A percentile compares a stretch with the other conserved stretches of the same genome.
Evolutionary conservation across 2,888 invertebrate species (phyloP).

Genomic region (Tenodera sinensis): DNA sequence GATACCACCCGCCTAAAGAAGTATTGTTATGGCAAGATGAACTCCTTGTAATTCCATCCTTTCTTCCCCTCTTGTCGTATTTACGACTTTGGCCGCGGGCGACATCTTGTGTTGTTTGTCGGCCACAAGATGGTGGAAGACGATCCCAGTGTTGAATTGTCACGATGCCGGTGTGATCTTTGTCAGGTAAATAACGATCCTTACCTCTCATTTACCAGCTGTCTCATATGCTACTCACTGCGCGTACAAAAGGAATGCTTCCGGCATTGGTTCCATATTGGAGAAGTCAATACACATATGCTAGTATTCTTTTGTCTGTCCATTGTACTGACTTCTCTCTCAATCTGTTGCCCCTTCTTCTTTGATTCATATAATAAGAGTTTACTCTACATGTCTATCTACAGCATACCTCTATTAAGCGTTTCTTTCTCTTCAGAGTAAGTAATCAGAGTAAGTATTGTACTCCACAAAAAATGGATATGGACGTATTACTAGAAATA

Average conservation of each 20-base stretch:
- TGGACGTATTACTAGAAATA: no score
- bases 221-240: background rate
- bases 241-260: background rate
- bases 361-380: background rate
- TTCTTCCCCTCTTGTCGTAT: background rate
- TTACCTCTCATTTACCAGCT: background rate
- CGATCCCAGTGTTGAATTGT: background rate
- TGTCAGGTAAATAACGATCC: background rate
- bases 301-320: background rate
- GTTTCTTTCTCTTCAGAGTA: no score
- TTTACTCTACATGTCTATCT: background rate
- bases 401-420: no score
- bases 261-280: background rate
- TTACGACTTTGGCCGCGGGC: background rate
- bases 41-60: background rate
- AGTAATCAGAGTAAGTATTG: no score
- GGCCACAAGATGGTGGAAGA: constrained; percentile 4
- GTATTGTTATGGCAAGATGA: background rate
- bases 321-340: background rate
- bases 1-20: background rate
- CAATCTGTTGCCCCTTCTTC: background rate
- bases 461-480: no score
- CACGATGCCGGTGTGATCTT: background rate
- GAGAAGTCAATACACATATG: background rate
- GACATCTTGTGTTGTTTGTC: constrained; percentile 3